A percentile compares a stretch with the other conserved stretches of the same genome.
Conservation (phyloP, 2,113 vertebrate genomes). For the Paratilapia polleni region DNA sequence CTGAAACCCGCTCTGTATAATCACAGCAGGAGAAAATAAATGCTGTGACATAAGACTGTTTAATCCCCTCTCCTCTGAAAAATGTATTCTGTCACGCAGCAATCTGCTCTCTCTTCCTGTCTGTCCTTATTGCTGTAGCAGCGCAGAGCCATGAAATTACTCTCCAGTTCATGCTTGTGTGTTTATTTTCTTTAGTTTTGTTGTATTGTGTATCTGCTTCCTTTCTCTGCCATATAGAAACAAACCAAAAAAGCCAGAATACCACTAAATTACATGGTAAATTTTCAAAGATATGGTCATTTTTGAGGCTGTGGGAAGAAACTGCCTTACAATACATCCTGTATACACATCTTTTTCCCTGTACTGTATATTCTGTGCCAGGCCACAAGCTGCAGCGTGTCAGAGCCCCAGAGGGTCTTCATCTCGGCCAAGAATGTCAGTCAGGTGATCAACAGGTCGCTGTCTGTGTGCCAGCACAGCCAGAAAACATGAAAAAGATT, state of each 20-base stretch:
- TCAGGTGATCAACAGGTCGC: neutral
- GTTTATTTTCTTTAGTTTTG: neutral
- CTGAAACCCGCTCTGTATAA: slow-evolving; percentile 28
- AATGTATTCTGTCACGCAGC: slow-evolving; percentile 76
- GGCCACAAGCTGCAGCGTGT: slow-evolving; percentile 46
- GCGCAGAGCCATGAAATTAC: slow-evolving; percentile 6
- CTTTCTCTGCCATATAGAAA: neutral
- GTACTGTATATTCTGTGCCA: neutral
- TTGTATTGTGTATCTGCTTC: neutral
- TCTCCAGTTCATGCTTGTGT: neutral
- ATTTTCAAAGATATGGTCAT: no score
- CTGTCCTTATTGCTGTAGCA: slow-evolving; percentile 17
- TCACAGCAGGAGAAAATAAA: slow-evolving; percentile 68
- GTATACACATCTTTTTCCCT: neutral
- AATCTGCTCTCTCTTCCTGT: slow-evolving; percentile 65
- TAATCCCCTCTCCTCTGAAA: slow-evolving; percentile 73
- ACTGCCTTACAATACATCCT: neutral
- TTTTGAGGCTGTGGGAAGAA: no score
- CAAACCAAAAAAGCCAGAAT: neutral
- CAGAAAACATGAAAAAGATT: neutral
- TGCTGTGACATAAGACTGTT: slow-evolving; percentile 75
- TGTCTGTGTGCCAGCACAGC: slow-evolving; percentile 5
- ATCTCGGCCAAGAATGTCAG: slow-evolving; percentile 25
- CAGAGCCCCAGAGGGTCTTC: slow-evolving; percentile 34
- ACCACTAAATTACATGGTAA: no score